Percentiles rank a stretch among this genome's conserved stretches.
These are phyloP conservation scores for Pseudomugil tenellus DNA, from an alignment of 2,797 vertebrate species.

Conservation along the genomic window DNA sequence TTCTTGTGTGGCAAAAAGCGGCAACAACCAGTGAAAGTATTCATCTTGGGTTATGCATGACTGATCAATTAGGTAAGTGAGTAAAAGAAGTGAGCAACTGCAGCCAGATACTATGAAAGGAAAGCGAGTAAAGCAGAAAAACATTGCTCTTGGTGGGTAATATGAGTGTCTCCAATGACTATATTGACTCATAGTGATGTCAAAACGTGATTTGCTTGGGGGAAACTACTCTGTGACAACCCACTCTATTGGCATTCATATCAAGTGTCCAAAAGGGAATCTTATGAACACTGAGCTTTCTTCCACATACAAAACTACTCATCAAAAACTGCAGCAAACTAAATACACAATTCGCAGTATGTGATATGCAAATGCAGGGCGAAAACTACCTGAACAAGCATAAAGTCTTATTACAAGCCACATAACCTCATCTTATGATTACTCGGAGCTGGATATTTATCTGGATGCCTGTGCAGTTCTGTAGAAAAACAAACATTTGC, in stretches of 20 bases:
- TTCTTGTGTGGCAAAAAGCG: constrained; percentile 19
- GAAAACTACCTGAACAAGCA: constrained; percentile 38
- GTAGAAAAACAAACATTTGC: constrained; percentile 45
- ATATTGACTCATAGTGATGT: constrained; percentile 45
- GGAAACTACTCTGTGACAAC: constrained; percentile 36
- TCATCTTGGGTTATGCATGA: constrained; percentile 33
- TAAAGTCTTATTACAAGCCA: constrained; percentile 37
- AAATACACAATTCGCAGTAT: constrained; percentile 40
- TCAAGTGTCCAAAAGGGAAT: constrained; percentile 37
- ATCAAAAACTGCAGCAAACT: constrained; percentile 39
- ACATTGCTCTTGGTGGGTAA: constrained; percentile 7
- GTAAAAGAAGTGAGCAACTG: constrained; percentile 40
- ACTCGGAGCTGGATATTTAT: constrained; percentile 43
- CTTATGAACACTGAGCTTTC: constrained; percentile 28
- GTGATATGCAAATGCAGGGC: constrained; percentile 21
- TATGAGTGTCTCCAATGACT: constrained; percentile 31
- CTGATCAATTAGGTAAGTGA: constrained; percentile 43
- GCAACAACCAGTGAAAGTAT: constrained; percentile 22
- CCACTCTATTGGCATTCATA: constrained; percentile 51
- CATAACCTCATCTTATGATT: constrained; percentile 30
- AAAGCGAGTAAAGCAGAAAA: constrained; percentile 8
- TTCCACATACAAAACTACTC: constrained; percentile 39
- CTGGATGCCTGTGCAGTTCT: constrained; percentile 38
- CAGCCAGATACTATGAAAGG: constrained; percentile 33
- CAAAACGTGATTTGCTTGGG: constrained; percentile 37